These are phyloP conservation scores for Notarius quadriscutis DNA, from an alignment of 2,113 vertebrate genomes.

Conservation along the genomic window DNA sequence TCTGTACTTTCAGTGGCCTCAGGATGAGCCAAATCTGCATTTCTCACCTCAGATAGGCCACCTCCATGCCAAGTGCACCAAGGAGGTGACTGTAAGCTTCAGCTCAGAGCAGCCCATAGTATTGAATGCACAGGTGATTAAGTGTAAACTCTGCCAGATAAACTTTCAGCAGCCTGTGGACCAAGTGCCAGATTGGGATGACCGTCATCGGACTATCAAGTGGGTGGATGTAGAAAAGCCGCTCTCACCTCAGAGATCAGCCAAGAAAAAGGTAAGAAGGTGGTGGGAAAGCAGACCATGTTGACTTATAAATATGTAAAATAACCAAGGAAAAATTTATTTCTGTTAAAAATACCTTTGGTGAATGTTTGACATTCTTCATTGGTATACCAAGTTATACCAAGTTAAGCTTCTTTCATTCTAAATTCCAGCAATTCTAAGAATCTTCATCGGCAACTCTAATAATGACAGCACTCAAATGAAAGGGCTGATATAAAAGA, in stretches of 20 bases:
- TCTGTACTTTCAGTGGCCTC: slow-evolving; percentile 83
- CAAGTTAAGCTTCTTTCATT: neutral
- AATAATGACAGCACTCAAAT: neutral
- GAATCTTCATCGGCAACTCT: neutral
- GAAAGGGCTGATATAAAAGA: neutral
- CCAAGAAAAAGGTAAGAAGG: slow-evolving; percentile 73
- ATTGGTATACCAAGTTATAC: neutral
- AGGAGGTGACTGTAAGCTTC: slow-evolving; percentile 79
- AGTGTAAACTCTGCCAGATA: slow-evolving; percentile 77
- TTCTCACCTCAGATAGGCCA: slow-evolving; percentile 88
- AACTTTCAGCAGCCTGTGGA: slow-evolving; percentile 73
- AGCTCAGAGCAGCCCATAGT: slow-evolving; percentile 66
- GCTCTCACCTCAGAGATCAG: slow-evolving; percentile 18
- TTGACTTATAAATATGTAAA: neutral
- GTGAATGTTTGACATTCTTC: neutral
- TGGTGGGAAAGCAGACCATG: neutral
- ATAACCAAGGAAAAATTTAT: neutral
- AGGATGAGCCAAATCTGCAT: slow-evolving; percentile 53
- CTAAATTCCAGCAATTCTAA: neutral
- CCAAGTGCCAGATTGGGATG: slow-evolving; percentile 84
- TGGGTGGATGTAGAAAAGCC: slow-evolving; percentile 69
- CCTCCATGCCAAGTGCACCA: slow-evolving; percentile 84
- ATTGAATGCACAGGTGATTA: slow-evolving; percentile 68
- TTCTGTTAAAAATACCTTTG: neutral
- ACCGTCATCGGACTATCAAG: slow-evolving; percentile 67